Evolutionary conservation across 1,140 invertebrate genomes (phyloP).

Genomic region (Linepithema humile): DNA sequence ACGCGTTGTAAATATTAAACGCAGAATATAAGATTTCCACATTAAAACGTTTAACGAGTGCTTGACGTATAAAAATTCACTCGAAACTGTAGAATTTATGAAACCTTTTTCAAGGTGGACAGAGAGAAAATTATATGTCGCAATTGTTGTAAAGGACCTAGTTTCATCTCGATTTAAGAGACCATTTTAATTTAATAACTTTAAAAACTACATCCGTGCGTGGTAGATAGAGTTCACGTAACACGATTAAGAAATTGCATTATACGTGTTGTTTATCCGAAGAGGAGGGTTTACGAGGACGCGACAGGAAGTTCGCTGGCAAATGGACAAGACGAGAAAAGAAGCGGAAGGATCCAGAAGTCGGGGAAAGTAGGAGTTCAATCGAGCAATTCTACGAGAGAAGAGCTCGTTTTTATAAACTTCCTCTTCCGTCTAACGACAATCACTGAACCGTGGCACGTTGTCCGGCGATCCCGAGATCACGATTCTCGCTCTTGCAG

Average conservation of each 20-base stretch:
- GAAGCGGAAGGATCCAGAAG: not conserved
- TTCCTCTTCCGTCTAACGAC: conserved; percentile 20
- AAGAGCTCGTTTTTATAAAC: conserved; percentile 43
- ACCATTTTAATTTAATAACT: conserved; percentile 15
- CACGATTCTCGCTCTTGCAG: not conserved
- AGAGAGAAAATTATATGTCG: not conserved
- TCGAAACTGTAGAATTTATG: not conserved
- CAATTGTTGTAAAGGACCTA: not conserved
- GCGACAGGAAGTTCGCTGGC: not conserved
- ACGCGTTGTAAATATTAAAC: not conserved
- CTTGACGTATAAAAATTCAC: not conserved
- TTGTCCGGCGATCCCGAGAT: conserved; percentile 11
- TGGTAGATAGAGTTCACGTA: not conserved
- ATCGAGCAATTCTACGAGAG: conserved; percentile 19
- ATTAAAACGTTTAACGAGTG: not conserved
- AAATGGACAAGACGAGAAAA: not conserved
- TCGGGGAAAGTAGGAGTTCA: not conserved
- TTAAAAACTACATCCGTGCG: not conserved
- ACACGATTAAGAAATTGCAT: conserved; percentile 9
- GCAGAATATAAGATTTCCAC: not conserved
- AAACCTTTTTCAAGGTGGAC: not conserved
- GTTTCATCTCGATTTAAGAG: not conserved
- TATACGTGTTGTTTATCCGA: conserved; percentile 18
- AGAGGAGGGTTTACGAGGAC: not conserved
- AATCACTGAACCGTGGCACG: conserved; percentile 1